Evolutionary conservation across 2,888 invertebrate species (phyloP), one percentile per base, ranked within the genome.

Genomic region (Leucophenga maculata): DNA sequence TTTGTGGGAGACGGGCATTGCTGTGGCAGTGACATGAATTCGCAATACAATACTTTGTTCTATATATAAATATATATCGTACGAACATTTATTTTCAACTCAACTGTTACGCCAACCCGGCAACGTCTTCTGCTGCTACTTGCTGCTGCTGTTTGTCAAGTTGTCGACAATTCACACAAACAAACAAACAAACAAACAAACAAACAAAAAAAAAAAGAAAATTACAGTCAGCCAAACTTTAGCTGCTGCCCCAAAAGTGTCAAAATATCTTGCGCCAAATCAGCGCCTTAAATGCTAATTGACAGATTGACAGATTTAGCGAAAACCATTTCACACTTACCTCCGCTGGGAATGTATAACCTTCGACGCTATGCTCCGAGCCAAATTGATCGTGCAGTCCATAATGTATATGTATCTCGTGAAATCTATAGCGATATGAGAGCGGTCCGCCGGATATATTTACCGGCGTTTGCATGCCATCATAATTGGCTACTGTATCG

Each of bases 341-440:
- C 94, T 99, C 99, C 68, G 98, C 98, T 9, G 99, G 98, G 89
- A 99, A 99, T 68, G 96, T 93, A 86, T 97, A 95, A 76, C 97
- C 97, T 86, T 97, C 97, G 85, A 99, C 95, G 70, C 95, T 96
- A 89, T 99, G 99, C 88, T 99, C 99, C 14, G 98, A 98, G 26
- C 99, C 99, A 80, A 93, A 93, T 86, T 95, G 94, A 89, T 98
- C 97, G 85, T 94, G 93, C 70, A 95, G 91, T 8, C 97, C 97
- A 86, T 97, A 98, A 89, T 97, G 97, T 85, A 97, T 93, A 89
- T 97, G 96, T 78, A 98, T 95, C 90, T 97, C 97, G 86, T 96
- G 95, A 87, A 98, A 95, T 89, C 96, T 95, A 90, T 98, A 98
- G 85, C 94, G 94, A 90, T 98, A 98, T 72, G 97, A 96, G 68